Conservation (phyloP, 2,888 invertebrate genomes). For the Conops quadrifasciatus region DNA sequence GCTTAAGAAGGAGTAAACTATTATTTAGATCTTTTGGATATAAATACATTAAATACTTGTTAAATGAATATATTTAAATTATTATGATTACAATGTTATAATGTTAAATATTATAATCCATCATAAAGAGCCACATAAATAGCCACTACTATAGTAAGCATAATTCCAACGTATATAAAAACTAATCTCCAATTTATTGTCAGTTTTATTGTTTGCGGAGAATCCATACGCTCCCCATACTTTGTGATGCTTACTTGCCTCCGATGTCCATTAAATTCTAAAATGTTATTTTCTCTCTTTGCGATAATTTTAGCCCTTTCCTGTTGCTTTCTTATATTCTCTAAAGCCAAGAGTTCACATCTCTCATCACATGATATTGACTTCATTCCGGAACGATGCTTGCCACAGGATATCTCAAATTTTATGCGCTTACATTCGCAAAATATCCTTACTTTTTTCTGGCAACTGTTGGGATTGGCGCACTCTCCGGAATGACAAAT, state of each 20-base stretch:
- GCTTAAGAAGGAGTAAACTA: conserved; percentile 48
- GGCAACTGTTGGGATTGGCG: conserved; percentile 73
- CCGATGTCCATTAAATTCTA: conserved; percentile 79
- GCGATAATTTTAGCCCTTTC: conserved; percentile 67
- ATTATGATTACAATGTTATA: background rate
- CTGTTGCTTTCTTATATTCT: conserved; percentile 67
- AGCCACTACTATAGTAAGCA: conserved; percentile 48
- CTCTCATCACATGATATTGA: conserved; percentile 71
- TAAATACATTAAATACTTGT: conserved; percentile 2
- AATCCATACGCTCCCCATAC: conserved; percentile 65
- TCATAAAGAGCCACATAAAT: conserved; percentile 54
- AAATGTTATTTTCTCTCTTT: conserved; percentile 72
- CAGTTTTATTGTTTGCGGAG: conserved; percentile 43
- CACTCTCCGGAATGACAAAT: conserved; percentile 80
- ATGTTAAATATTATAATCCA: conserved; percentile 33
- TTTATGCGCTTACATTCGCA: conserved; percentile 83
- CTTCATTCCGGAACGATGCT: conserved; percentile 63
- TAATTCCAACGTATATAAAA: conserved; percentile 46
- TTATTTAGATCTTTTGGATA: background rate
- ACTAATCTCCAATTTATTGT: conserved; percentile 48
- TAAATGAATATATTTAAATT: background rate
- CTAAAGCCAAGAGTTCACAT: conserved; percentile 70
- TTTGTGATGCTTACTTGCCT: conserved; percentile 79
- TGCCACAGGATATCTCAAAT: conserved; percentile 76
- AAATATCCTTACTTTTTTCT: conserved; percentile 79